These are phyloP conservation scores for Vandiemenella viatica DNA, from an alignment of 2,888 invertebrate species.

Conservation along the genomic window DNA sequence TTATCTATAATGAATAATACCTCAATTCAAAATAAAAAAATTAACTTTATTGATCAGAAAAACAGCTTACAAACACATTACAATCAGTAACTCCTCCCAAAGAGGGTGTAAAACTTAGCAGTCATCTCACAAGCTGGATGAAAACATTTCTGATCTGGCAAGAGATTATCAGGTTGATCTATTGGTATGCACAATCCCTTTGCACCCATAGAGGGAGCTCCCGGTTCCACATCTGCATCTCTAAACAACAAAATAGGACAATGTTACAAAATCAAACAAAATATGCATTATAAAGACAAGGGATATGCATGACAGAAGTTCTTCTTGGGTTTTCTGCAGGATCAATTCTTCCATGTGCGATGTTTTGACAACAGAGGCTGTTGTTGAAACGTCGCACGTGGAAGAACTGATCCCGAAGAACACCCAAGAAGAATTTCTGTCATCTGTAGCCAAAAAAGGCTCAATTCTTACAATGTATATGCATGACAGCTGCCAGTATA, in stretches of 20 bases:
- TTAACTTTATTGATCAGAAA: no score
- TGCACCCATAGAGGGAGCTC: constrained; percentile 94
- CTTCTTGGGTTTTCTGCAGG: no score
- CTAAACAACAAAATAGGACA: constrained; percentile 39
- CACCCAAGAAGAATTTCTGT: no score
- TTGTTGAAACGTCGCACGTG: no score
- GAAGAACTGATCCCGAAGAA: no score
- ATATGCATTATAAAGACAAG: not conserved
- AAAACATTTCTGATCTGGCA: constrained; percentile 59
- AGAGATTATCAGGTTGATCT: constrained; percentile 56
- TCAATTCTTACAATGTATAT: no score
- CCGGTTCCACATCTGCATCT: constrained; percentile 50
- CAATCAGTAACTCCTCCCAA: constrained; percentile 82
- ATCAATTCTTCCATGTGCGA: no score
- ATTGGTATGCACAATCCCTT: constrained; percentile 97
- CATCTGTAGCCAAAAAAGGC: no score
- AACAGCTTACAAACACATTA: not conserved
- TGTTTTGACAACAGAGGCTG: no score
- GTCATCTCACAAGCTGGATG: constrained; percentile 67
- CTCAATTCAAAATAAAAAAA: no score
- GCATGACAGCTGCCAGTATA: no score
- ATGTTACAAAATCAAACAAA: not conserved
- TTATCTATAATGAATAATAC: no score
- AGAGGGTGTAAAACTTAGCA: constrained; percentile 76
- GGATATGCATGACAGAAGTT: not conserved